phyloP scores from a whole-genome alignment of 2,797 vertebrate genomes.

The Cuniculus paca region DNA sequence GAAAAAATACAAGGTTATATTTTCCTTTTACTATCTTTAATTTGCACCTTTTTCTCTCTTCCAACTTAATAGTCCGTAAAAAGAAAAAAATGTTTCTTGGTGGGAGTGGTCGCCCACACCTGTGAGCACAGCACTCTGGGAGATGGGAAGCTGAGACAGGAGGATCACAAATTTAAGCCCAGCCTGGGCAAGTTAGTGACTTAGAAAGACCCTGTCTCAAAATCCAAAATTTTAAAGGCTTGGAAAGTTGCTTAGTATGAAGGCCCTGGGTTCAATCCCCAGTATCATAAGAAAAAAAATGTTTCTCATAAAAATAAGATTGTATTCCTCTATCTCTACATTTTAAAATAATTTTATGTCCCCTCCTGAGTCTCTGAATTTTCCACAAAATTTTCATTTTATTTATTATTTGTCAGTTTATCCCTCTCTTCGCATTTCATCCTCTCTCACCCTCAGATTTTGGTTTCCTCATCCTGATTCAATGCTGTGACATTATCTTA shows the following conservation, averaged over 20 bases:
- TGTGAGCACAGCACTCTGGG: not conserved
- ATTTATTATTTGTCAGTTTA: not conserved
- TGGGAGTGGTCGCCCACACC: not conserved
- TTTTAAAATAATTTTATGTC: conserved; percentile 41
- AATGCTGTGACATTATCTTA: not conserved
- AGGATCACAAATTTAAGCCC: not conserved
- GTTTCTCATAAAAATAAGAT: not conserved
- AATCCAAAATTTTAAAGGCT: not conserved
- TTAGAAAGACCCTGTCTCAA: not conserved
- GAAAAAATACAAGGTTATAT: not conserved
- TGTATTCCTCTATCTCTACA: not conserved
- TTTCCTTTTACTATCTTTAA: conserved; percentile 3
- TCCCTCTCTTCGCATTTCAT: not conserved
- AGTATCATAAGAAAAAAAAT: not conserved
- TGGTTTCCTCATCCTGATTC: not conserved
- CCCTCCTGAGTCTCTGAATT: conserved; percentile 5
- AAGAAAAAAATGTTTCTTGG: not conserved
- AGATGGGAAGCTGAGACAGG: not conserved
- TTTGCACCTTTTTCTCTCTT: not conserved
- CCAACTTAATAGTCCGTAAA: not conserved
- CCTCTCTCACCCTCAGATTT: not conserved
- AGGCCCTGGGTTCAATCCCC: not conserved
- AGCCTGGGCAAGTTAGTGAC: not conserved
- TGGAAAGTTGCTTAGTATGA: not conserved
- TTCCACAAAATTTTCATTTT: conserved; percentile 8